These are phyloP conservation scores for Wiebesia pumilae DNA, from an alignment of 1,140 invertebrate species.

Conservation along the genomic window DNA sequence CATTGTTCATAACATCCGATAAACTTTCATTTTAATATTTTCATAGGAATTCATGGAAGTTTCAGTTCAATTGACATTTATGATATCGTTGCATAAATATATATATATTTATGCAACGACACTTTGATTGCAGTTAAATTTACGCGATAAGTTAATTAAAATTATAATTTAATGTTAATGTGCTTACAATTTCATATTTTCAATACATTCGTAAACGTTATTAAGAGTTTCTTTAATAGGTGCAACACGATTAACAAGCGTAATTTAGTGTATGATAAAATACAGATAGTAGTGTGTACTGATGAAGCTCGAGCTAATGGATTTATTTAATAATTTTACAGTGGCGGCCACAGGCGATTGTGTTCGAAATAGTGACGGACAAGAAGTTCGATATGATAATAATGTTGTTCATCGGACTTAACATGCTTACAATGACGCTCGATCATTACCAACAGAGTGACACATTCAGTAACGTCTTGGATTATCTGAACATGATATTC, in stretches of 20 bases:
- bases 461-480: constrained; percentile 88
- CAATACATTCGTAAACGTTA: too few species aligned
- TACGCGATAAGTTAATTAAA: too few species aligned
- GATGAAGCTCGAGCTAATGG: background rate
- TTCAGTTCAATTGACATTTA: too few species aligned
- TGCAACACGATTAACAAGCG: background rate
- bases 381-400: constrained; percentile 99
- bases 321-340: constrained; percentile 74
- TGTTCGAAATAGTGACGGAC: constrained; percentile 97
- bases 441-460: constrained; percentile 94
- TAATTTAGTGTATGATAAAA: background rate
- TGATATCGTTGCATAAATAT: too few species aligned
- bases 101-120: too few species aligned
- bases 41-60: too few species aligned
- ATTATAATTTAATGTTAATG: too few species aligned
- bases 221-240: too few species aligned
- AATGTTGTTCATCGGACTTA: constrained; percentile 98
- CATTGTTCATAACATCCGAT: too few species aligned
- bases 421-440: constrained; percentile 99
- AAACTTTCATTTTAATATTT: too few species aligned
- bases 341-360: constrained; percentile 96
- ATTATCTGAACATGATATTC: constrained; percentile 96
- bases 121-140: too few species aligned
- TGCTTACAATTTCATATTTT: too few species aligned
- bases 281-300: background rate